A percentile compares a stretch with the other conserved stretches of the same genome.
Evolutionary conservation across 2,113 vertebrate species (phyloP).

Genomic region (Tetraodon nigroviridis): DNA sequence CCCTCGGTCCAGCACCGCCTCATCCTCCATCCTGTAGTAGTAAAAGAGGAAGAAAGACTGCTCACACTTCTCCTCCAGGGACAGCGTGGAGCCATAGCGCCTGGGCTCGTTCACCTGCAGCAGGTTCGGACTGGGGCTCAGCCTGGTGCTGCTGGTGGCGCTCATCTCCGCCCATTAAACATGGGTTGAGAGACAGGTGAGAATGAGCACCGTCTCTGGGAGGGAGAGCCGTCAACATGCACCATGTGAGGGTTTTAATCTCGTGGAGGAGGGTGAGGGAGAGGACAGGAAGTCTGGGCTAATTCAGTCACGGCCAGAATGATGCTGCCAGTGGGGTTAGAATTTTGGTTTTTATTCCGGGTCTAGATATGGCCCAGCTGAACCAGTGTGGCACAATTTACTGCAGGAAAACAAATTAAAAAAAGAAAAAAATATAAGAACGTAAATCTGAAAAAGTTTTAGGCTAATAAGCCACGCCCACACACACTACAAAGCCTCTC

Average conservation of each 20-base stretch:
- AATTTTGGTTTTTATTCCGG: not conserved
- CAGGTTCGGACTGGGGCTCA: constrained; percentile 72
- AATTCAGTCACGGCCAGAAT: constrained; percentile 57
- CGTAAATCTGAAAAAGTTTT: not conserved
- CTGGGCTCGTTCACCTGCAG: constrained; percentile 82
- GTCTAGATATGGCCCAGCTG: not conserved
- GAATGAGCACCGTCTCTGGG: constrained; percentile 24
- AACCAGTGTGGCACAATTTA: not conserved
- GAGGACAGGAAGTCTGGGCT: constrained; percentile 58
- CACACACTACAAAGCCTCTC: constrained; percentile 53
- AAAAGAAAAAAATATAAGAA: fast-evolving
- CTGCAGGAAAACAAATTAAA: not conserved
- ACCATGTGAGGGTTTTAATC: constrained; percentile 55
- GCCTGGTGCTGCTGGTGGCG: constrained; percentile 71
- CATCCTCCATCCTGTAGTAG: constrained; percentile 99
- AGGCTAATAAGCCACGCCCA: constrained; percentile 39
- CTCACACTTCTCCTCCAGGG: constrained; percentile 91
- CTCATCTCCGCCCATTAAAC: constrained; percentile 53
- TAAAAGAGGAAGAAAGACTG: constrained; percentile 98
- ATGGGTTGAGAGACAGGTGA: constrained; percentile 16
- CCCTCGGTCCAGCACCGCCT: constrained; percentile 96
- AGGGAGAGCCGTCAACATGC: constrained; percentile 27
- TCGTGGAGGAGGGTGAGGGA: constrained; percentile 37
- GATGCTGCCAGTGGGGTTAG: no score
- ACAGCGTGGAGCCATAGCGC: constrained; percentile 78